Base-by-base conservation (phyloP, 2,888 invertebrate genomes). In the Dolichomitus sp. region DNA sequence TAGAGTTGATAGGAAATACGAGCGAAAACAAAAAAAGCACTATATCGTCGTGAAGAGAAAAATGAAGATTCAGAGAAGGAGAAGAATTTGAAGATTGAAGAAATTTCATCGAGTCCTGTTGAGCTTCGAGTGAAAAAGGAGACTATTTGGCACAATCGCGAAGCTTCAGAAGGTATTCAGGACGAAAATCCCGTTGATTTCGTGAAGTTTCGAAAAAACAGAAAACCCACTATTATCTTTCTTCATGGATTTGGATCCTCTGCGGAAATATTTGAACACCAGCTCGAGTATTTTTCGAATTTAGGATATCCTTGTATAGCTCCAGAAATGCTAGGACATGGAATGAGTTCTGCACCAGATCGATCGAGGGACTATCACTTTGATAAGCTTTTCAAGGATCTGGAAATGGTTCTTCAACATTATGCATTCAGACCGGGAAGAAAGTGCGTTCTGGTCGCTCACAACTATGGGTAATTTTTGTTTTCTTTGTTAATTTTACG, bases 241-340 rank as follows among this genome's bases (percentile, higher is more conserved):
- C 93, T 96, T 33, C 96, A 96, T 92, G 96, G 96, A 11, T 96
- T 96, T 82, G 96, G 96, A 4, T 95, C 95, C 5, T 95, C 95
- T 7, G 95, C 96, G 48, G 96, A 96, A 85, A 93, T 95, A 40
- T 96, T 96, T 95, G 94, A 94, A 85, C 92, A 94, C 77, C 95
- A 96, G 89, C 94, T 96, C 45, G 93, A 94, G 52, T 95, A 95
- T 90, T 95, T 96, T 88, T 93, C 95, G 4, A 92, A 91, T 63
- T 93, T 94, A 84, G 96, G 96, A 0, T 96, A 95, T 91, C 96
- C 96, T 88, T 94, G 96, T 75, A 94, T 96, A 12, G 96, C 96
- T 0, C 96, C 96, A 14, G 96, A 96, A 90, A 94, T 96, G 91
- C 92, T 96, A 48, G 96, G 96, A 0, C 96, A 96, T 90, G 96